Percentiles rank a stretch among this genome's conserved stretches.
These are phyloP conservation scores for Urocynchramus pylzowi DNA, from an alignment of 2,113 vertebrate genomes.

Conservation along the genomic window DNA sequence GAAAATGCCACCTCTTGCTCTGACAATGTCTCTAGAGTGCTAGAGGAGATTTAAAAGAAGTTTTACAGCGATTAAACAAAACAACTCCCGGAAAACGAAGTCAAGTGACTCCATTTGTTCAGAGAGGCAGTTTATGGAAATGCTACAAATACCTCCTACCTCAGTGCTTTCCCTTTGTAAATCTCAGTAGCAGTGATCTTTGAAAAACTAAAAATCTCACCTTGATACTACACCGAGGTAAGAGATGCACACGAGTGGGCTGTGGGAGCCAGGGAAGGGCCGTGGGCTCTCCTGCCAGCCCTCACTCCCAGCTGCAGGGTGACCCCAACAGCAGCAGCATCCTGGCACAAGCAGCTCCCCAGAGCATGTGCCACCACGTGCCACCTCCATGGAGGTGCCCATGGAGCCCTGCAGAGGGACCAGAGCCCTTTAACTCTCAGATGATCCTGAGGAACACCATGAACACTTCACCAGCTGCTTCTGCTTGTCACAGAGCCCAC, in stretches of 20 bases:
- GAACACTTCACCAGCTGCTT: neutral
- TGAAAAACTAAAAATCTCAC: neutral
- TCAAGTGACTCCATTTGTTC: neutral
- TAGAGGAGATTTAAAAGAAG: neutral
- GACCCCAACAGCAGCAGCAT: neutral
- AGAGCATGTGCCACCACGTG: accelerated
- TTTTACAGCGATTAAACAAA: neutral
- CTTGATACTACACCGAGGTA: neutral
- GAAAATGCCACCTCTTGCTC: neutral
- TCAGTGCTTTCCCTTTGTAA: neutral
- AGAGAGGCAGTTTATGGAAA: neutral
- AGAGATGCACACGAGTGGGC: neutral
- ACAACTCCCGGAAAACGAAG: neutral
- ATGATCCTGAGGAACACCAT: neutral
- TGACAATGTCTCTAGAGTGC: neutral
- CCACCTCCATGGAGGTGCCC: accelerated
- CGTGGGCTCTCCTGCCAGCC: neutral
- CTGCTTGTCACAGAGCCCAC: neutral
- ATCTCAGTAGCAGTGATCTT: neutral
- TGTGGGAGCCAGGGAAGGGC: neutral
- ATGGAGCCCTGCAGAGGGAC: neutral
- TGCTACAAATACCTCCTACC: neutral
- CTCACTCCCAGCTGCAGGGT: neutral
- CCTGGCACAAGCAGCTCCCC: neutral
- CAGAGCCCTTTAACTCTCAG: neutral